Evolutionary conservation across 2,888 invertebrate species (phyloP), one percentile per base, ranked within the genome.

Genomic region (Acronicta leporina): DNA sequence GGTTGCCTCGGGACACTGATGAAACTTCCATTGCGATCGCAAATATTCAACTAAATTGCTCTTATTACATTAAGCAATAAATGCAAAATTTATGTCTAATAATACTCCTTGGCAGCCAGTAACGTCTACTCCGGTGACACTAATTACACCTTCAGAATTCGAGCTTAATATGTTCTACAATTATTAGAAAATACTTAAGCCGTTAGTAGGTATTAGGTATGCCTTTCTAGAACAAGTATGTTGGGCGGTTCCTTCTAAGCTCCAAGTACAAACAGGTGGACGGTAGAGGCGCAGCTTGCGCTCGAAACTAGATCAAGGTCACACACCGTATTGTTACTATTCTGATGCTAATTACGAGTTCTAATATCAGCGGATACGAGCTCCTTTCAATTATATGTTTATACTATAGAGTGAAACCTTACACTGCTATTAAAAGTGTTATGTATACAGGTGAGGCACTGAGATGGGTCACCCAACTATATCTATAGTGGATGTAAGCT

Each of bases 291-390:
- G 73, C 77, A 77, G 77, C 74, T 71, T 72, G 81, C 75, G 68
- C 67, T 69, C 67, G 67, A 75, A 92, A 86, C 84, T 85, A 89
- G 92, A 91, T 88, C 92, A 93, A 91, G 92, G 92, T 88, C 80
- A 85, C 69, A 62, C 67, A 67, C 77, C 77, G 84, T 89, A 90
- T 92, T 89, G 89, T 90, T 88, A 80, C 84, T 85, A 78, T 75
- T 85, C 80, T 77, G 79, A 79, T 80, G 85, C 80, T 92, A 90
- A 92, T 91, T 88, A 89, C 77, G 74, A 79, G 77, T 72, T 85
- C 82, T 87, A 86, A 88, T 83, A 86, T 82, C 79, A 60, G 71
- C 72, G 50, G 67, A 79, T 69, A 74, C 62, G 73, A 45, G 41
- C 47, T 46, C 50, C 30, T 63, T 63, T 75, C 68, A 78, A 75